phyloP scores from a whole-genome alignment of 2,797 vertebrate species.

The Crax fasciolata region DNA sequence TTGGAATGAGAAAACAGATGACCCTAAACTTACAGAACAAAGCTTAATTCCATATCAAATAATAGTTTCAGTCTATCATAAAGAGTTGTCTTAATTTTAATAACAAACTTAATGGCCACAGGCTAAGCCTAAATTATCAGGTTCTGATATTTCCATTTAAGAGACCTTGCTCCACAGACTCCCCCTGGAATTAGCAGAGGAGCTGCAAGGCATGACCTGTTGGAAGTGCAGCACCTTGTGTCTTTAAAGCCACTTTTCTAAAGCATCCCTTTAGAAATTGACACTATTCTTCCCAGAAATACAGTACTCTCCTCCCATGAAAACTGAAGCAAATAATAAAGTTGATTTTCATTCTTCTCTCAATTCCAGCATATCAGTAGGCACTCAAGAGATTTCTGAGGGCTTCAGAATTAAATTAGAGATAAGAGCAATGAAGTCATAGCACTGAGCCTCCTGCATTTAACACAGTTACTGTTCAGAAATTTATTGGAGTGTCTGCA shows the following conservation, averaged over 20 bases:
- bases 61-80: neutral
- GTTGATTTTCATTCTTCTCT: conserved; percentile 2
- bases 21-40: neutral
- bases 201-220: neutral
- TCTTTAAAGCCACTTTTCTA: neutral
- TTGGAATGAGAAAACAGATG: neutral
- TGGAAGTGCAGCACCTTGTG: neutral
- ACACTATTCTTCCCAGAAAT: neutral
- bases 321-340: neutral
- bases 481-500: neutral
- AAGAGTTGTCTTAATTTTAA: neutral
- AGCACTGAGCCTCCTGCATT: neutral
- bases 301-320: neutral
- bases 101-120: neutral
- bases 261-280: neutral
- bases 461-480: neutral
- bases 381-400: neutral
- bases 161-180: neutral
- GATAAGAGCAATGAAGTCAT: neutral
- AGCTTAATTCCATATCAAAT: neutral
- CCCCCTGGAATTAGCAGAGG: neutral
- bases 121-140: neutral
- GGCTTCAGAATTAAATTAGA: neutral
- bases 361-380: neutral
- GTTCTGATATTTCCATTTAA: neutral